Evolutionary conservation across 2,888 invertebrate genomes (phyloP), one percentile per base, ranked within the genome.

Genomic region (Tinea trinotella): DNA sequence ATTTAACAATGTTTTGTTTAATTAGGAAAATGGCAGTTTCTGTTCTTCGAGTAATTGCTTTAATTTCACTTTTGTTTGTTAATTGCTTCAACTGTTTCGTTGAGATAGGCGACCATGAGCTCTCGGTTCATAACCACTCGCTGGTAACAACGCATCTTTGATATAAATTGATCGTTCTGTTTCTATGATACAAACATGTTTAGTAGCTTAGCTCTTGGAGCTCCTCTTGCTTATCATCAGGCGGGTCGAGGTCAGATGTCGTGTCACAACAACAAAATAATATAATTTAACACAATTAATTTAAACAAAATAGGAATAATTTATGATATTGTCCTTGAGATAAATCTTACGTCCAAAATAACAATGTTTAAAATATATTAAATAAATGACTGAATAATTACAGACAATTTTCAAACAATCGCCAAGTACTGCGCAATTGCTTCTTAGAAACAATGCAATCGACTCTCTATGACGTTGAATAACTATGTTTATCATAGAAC

Each of bases 1-100:
- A 24, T 50, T 50, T 50, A 50, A 15, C 50, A 50, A 50, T 50
- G 50, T 50, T 50, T 50, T 50, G 50, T 50, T 50, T 24, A 50
- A 50, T 50, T 50, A 24, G 50, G 50, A 24, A 50, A 50, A 50
- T 50, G 24, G 50, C 50, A 50, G 50, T 18, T 50, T 13, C 50
- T 50, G 50, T 50, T 48, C 17, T 48, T 24, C 13, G 22, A 15
- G 15, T 50, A 50, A 50, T 50, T 50, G 50, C 12, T 50, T 50
- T 50, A 50, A 50, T 50, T 22, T 24, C 24, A n/a, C 19, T 46
- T 13, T 46, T 46, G 19, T 46, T 46, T 46, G 19, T 46, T 15
- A 2, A 9, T 44, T 44, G 44, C 13, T 22, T 5, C 3, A 22
- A 22, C 7, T 22, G 7, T 22, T 22, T 22, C 7, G 22, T 22